phyloP scores from a whole-genome alignment of 1,140 invertebrate genomes.

The Coenobita brevimanus region DNA sequence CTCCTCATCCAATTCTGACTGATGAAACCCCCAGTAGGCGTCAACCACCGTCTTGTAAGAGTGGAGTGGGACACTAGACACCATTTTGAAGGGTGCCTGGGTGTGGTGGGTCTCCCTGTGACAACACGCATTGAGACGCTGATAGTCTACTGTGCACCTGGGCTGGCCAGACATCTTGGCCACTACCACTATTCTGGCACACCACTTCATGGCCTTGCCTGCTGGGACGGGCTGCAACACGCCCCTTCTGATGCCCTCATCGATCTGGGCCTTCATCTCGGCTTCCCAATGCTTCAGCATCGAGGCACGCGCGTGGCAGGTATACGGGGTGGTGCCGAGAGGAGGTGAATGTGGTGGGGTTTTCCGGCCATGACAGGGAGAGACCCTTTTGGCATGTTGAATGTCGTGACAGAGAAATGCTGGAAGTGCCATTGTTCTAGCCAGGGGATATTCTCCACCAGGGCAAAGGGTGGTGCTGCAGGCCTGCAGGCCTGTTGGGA shows the following conservation, averaged over 20 bases:
- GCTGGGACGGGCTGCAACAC: background rate
- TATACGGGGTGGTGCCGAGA: background rate
- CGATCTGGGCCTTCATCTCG: no score
- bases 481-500: background rate
- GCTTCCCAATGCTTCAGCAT: no score
- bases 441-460: no score
- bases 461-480: background rate
- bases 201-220: background rate
- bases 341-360: no score
- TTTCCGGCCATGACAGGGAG: conserved; percentile 25
- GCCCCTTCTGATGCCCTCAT: background rate
- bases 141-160: no score
- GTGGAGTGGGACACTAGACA: background rate
- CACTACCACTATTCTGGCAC: no score
- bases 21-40: background rate
- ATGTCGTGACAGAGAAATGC: background rate
- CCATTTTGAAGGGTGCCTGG: conserved; percentile 11
- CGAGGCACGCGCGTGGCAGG: background rate
- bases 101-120: no score
- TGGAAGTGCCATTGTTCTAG: no score
- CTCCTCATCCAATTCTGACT: no score
- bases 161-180: no score
- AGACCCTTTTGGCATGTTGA: conserved; percentile 6
- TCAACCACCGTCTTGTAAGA: background rate
- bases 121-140: no score